A percentile compares a stretch with the other conserved stretches of the same genome.
These are phyloP conservation scores for Drosophila bifasciata DNA, from an alignment of 1,140 invertebrate genomes.

Conservation along the genomic window DNA sequence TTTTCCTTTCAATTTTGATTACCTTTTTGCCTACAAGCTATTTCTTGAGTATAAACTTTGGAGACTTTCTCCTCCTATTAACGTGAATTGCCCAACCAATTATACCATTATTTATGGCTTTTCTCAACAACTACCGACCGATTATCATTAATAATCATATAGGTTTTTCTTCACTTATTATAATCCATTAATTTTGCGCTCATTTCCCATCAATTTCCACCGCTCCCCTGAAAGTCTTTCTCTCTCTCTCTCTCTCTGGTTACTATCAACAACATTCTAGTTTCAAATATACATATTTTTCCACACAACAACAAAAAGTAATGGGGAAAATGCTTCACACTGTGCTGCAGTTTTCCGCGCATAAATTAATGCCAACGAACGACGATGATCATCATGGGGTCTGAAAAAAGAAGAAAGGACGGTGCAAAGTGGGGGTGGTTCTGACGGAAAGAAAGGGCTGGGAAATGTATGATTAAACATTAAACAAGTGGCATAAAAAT, in stretches of 20 bases:
- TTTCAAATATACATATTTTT: constrained; percentile 23
- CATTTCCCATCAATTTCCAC: constrained; percentile 10
- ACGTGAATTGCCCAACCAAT: constrained; percentile 19
- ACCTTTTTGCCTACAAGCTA: background rate
- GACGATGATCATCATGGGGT: constrained; percentile 7
- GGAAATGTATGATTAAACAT: constrained; percentile 41
- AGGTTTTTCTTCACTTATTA: constrained; percentile 30
- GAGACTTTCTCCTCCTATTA: constrained; percentile 25
- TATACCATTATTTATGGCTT: constrained; percentile 33
- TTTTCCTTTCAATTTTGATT: background rate
- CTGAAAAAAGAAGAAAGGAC: constrained; percentile 1
- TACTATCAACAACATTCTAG: constrained; percentile 2
- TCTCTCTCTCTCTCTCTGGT: background rate
- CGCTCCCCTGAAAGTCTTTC: too few relatives aligned
- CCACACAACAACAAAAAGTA: constrained; percentile 13
- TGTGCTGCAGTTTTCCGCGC: constrained; percentile 65
- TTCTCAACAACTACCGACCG: constrained; percentile 4
- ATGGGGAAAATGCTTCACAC: constrained; percentile 56
- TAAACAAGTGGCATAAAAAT: constrained; percentile 31
- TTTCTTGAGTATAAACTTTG: background rate
- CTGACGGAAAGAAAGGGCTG: constrained; percentile 17
- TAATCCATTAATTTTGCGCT: constrained; percentile 45
- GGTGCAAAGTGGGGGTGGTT: constrained; percentile 10
- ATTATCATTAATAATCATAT: constrained; percentile 38
- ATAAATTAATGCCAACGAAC: constrained; percentile 64